phyloP scores from a whole-genome alignment of 2,888 invertebrate species.

The Microplitis deprimator region DNA sequence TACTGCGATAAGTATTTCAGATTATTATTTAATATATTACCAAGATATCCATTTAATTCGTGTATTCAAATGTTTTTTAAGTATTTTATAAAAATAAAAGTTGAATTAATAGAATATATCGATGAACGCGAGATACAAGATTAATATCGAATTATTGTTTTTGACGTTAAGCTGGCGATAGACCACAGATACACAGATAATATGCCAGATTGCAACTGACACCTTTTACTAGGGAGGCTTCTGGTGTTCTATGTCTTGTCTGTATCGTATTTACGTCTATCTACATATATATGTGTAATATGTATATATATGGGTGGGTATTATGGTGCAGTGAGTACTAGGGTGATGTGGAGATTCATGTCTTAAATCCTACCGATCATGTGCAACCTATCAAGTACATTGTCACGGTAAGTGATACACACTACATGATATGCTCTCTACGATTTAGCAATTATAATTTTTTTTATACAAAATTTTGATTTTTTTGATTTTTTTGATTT shows the following conservation, averaged over 20 bases:
- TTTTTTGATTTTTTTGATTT: no score
- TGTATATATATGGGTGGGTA: background rate
- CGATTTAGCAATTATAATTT: no score
- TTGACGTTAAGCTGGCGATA: background rate
- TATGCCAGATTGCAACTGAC: constrained; percentile 54
- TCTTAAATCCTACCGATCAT: constrained; percentile 17
- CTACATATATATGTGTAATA: background rate
- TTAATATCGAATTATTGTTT: background rate
- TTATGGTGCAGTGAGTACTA: constrained; percentile 2
- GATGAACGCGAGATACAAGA: background rate
- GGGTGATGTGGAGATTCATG: constrained; percentile 2
- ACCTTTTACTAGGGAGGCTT: constrained; percentile 49
- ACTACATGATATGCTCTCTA: background rate
- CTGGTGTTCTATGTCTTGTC: constrained; percentile 12
- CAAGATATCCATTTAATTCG: background rate
- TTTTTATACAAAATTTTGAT: no score
- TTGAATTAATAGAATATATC: background rate
- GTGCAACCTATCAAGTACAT: constrained; percentile 13
- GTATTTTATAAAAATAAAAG: background rate
- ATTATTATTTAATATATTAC: background rate
- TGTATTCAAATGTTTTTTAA: background rate
- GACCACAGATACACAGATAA: background rate
- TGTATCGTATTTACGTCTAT: constrained; percentile 13
- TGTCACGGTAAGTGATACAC: constrained; percentile 37
- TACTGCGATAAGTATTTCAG: background rate